Conservation (phyloP, 2,888 invertebrate species). For the Pammene aurita region DNA sequence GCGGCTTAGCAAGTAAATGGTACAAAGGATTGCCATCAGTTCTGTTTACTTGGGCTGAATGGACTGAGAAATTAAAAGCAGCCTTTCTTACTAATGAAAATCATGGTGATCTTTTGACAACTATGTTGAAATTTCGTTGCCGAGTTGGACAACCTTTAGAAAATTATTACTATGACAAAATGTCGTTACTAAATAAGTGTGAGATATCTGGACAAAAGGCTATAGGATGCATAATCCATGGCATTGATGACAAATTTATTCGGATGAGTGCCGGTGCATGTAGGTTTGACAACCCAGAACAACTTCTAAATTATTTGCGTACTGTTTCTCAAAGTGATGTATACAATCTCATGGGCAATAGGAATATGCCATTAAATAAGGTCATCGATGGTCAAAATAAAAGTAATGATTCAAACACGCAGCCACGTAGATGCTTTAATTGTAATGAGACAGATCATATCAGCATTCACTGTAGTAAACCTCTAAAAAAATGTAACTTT, state of each 20-base stretch:
- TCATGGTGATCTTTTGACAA: too few relatives aligned
- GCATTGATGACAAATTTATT: too few relatives aligned
- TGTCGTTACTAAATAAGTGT: neutral
- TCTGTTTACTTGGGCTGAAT: too few relatives aligned
- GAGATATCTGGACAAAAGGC: too few relatives aligned
- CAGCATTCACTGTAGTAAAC: neutral
- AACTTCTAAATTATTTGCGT: neutral
- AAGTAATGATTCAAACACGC: neutral
- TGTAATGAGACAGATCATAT: neutral
- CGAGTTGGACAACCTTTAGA: neutral
- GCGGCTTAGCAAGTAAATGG: too few relatives aligned
- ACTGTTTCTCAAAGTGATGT: neutral
- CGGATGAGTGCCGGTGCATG: too few relatives aligned
- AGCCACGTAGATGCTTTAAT: neutral
- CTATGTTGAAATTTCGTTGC: too few relatives aligned
- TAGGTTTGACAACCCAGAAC: neutral
- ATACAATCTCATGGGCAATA: neutral
- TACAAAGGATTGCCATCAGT: too few relatives aligned
- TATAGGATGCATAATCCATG: too few relatives aligned
- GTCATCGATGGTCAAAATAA: neutral
- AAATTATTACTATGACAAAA: neutral
- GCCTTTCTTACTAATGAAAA: too few relatives aligned
- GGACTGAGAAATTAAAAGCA: too few relatives aligned
- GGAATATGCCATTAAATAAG: neutral
- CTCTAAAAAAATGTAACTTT: too few relatives aligned